Conservation (phyloP, 2,113 vertebrate species). For the Nothobranchius furzeri region DNA sequence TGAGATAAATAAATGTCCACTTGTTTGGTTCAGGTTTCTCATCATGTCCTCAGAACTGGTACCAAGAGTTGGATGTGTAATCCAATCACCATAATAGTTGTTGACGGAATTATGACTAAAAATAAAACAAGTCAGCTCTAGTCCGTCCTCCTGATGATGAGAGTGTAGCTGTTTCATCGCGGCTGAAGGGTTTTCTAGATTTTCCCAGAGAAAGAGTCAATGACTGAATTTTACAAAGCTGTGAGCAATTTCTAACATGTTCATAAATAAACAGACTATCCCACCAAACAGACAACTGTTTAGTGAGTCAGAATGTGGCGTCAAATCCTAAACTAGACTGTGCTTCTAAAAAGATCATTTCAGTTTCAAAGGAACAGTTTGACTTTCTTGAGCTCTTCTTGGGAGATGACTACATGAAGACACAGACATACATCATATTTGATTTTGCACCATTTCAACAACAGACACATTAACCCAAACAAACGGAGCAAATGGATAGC, state of each 20-base stretch:
- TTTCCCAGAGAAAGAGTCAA: neutral
- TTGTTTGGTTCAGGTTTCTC: constrained; percentile 24
- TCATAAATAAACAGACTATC: constrained; percentile 42
- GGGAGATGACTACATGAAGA: neutral
- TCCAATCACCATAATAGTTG: constrained; percentile 43
- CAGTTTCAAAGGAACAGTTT: constrained; percentile 20
- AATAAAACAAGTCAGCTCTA: constrained; percentile 49
- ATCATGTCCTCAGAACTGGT: constrained; percentile 24
- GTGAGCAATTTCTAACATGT: constrained; percentile 31
- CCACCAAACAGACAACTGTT: constrained; percentile 35
- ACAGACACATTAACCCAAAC: neutral
- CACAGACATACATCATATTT: too few species aligned
- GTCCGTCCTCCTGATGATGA: constrained; percentile 46
- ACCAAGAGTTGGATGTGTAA: constrained; percentile 38
- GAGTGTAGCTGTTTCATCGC: constrained; percentile 32
- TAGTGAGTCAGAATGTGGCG: constrained; percentile 29
- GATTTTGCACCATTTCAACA: neutral
- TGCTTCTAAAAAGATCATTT: constrained; percentile 5
- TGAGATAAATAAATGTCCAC: constrained; percentile 21
- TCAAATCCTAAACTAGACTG: constrained; percentile 17
- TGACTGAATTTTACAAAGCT: constrained; percentile 32
- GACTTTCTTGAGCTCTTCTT: constrained; percentile 13
- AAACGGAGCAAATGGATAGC: neutral
- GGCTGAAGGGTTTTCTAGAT: constrained; percentile 27
- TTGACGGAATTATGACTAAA: constrained; percentile 44